Base-by-base conservation (phyloP, 2,888 invertebrate species). In the Parascotia fuliginaria region DNA sequence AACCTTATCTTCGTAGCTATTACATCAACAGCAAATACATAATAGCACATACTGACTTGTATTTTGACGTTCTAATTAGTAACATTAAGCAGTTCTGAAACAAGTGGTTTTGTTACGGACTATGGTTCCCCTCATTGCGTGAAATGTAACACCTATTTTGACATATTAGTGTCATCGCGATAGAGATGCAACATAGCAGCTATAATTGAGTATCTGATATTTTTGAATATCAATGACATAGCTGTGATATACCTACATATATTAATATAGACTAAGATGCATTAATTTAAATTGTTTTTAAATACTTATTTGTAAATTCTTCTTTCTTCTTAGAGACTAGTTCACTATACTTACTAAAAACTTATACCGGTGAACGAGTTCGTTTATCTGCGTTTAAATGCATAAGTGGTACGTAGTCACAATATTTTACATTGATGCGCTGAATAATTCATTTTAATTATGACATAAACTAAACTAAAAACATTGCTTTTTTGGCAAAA, bases 21-120 rank as follows among this genome's bases (percentile, higher is more conserved):
- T 74, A 68, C 73, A 72, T 74, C 63, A 73, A 71, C 55, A 44
- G 40, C 57, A 60, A 67, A 57, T 57, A 55, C 52, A 61, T 66
- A 67, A 66, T 53, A 50, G 52, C 22, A 42, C 54, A 40, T 53
- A 34, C 28, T 39, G 39, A 34, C 52, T 46, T 47, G 42, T 22
- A 38, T 42, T 38, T 43, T 22, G 33, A 39, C 31, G 38, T 47
- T 43, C 31, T 42, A 31, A 39, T 52, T 42, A 11, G 36, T 42
- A 49, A 43, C 39, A n/a, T 54, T 50, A 38, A 24, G 24, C 7
- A 24, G 50, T 45, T 40, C 33, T 44, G 32, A 48, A 40, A 36
- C 44, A 37, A 40, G 27, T 37, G 15, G 45, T 28, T 49, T 47
- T 36, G 48, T 43, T 40, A 43, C 39, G 42, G 39, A 22, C 38